Conservation (phyloP, 1,140 invertebrate genomes). For the Scaptodrosophila lebanonensis region DNA sequence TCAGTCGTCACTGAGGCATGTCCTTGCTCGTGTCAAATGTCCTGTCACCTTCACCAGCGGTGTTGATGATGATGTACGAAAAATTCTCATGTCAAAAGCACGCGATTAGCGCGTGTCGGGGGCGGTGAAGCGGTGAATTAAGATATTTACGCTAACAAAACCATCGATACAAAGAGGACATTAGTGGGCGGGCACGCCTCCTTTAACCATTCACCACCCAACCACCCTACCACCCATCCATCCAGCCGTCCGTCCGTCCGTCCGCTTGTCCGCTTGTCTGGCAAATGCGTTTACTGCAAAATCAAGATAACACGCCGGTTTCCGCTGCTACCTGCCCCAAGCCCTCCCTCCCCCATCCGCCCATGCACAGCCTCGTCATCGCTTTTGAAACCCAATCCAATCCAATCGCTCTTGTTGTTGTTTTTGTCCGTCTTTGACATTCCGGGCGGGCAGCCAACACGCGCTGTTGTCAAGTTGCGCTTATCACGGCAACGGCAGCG, state of each 20-base stretch:
- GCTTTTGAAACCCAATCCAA: constrained; percentile 27
- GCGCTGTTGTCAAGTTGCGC: constrained; percentile 54
- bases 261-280: neutral
- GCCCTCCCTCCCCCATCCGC: no score
- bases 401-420: neutral
- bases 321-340: no score
- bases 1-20: no score
- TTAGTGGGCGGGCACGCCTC: constrained; percentile 3
- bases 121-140: constrained; percentile 69
- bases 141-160: constrained; percentile 69
- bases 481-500: constrained; percentile 54
- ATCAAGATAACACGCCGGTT: constrained; percentile 39
- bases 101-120: constrained; percentile 65
- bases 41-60: no score
- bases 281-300: neutral
- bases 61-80: no score
- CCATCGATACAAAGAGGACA: constrained; percentile 43
- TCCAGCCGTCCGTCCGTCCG: neutral
- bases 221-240: no score
- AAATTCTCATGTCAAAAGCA: constrained; percentile 62
- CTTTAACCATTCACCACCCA: no score
- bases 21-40: no score
- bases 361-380: constrained; percentile 1
- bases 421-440: constrained; percentile 49
- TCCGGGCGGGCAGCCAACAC: constrained; percentile 41